Evolutionary conservation across 2,888 invertebrate genomes (phyloP), one percentile per base, ranked within the genome.

Genomic region (Acronicta leporina): DNA sequence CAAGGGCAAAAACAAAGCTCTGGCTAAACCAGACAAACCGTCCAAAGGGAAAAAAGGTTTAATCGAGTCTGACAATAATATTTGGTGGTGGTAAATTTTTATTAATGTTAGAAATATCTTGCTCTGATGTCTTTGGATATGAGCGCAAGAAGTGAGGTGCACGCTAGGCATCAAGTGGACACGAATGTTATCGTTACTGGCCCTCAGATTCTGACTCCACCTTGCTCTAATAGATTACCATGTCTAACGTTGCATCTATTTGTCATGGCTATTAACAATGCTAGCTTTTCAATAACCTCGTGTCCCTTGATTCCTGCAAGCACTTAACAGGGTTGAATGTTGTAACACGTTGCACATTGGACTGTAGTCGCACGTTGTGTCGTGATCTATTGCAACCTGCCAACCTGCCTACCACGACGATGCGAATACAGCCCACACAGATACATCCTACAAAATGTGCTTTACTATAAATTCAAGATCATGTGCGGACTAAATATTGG

Each of bases 1-100:
- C 79, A 94, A 92, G 88, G 91, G 92, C 78, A 92, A 90, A 86
- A 94, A 93, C 83, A 95, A 94, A 81, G 94, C 95, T 60, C 91
- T 95, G 50, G 89, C 91, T 62, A 96, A 95, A 82, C 90, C 94
- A 73, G 95, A 95, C 77, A 96, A 95, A 85, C 88, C 88, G 73
- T 88, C 91, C 79, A 95, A 96, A 92, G 96, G 96, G 82, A 97
- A 96, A 95, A 97, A 97, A 95, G 97, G 97, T 96, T 97, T 97
- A 96, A 96, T 97, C 94, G 97, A 97, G 94, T 96, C 96, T 95
- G 97, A 97, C 95, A 97, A 97, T 96, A 97, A 97, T 96, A 96
- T 96, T 92, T 96, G 97, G 96, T 97, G 96, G 96, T 97, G 96
- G 96, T 96, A 96, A 95, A 91, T 81, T 79, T 81, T 85, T 84